A percentile compares a stretch with the other conserved stretches of the same genome.
These are phyloP conservation scores for Rhopilema esculentum DNA, from an alignment of 30 jellyfish, hydroid and myxozoan genomes.

Conservation along the genomic window DNA sequence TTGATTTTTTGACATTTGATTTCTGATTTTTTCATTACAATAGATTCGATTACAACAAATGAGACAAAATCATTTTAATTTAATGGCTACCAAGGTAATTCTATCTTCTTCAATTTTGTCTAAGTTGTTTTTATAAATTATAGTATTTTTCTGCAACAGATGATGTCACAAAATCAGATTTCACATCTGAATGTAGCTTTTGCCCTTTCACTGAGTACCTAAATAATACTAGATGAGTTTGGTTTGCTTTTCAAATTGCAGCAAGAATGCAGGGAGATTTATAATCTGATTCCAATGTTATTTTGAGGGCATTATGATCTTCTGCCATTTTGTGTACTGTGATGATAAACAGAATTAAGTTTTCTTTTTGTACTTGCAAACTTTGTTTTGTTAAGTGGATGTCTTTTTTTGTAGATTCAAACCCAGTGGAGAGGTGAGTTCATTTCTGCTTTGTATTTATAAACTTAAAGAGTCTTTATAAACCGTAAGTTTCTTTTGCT, in stretches of 20 bases:
- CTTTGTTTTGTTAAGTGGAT: background rate
- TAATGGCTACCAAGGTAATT: slow-evolving; percentile 62
- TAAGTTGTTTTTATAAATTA: background rate
- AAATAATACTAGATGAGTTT: too few relatives aligned
- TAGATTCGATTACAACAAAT: slow-evolving; percentile 25
- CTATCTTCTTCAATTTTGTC: background rate
- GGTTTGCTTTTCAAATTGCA: too few relatives aligned
- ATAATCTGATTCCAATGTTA: too few relatives aligned
- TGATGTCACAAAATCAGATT: too few relatives aligned
- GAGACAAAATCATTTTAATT: slow-evolving; percentile 38
- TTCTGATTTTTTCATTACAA: background rate
- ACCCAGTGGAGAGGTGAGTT: slow-evolving; percentile 82
- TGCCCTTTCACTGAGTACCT: too few relatives aligned
- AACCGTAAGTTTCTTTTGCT: background rate
- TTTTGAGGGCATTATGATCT: too few relatives aligned
- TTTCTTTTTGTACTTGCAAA: background rate
- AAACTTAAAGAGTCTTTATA: background rate
- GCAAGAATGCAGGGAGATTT: too few relatives aligned
- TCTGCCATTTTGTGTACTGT: background rate
- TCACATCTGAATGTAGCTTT: too few relatives aligned
- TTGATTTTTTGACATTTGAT: background rate
- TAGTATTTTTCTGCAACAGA: too few relatives aligned
- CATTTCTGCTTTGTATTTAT: background rate
- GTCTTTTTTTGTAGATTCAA: slow-evolving; percentile 59
- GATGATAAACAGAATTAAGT: background rate